phyloP scores from a whole-genome alignment of 1,140 invertebrate genomes.

The Drosophila paulistorum region DNA sequence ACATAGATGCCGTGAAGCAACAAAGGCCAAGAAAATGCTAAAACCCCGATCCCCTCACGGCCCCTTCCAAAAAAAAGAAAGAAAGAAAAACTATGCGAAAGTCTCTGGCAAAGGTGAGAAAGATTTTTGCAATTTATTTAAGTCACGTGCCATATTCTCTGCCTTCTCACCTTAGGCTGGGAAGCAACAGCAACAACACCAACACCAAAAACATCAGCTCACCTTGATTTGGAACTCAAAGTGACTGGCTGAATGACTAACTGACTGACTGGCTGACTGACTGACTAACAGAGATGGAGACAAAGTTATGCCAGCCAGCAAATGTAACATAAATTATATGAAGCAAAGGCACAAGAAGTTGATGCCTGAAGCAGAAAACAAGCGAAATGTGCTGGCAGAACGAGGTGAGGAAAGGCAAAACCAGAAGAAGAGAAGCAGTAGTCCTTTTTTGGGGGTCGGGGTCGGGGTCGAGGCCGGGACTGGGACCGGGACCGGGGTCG shows the following conservation, averaged over 20 bases:
- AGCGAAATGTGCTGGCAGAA: slow-evolving; percentile 8
- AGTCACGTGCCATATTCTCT: slow-evolving; percentile 76
- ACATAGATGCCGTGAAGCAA: slow-evolving; percentile 53
- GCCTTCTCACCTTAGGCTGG: slow-evolving; percentile 33
- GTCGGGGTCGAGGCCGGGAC: too few species aligned
- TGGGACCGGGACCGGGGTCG: too few species aligned
- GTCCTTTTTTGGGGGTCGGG: too few species aligned
- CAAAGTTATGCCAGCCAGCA: slow-evolving; percentile 77
- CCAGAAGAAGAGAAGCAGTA: neutral
- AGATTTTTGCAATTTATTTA: slow-evolving; percentile 81
- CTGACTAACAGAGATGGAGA: slow-evolving; percentile 40
- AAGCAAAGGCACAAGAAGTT: slow-evolving; percentile 70
- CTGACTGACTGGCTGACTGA: slow-evolving; percentile 58
- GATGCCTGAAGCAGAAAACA: slow-evolving; percentile 43
- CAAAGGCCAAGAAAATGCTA: slow-evolving; percentile 49
- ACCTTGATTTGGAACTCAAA: slow-evolving; percentile 79
- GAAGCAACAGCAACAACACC: neutral
- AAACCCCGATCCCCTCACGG: neutral
- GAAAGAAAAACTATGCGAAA: slow-evolving; percentile 67
- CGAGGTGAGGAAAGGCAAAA: neutral
- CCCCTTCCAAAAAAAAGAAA: slow-evolving; percentile 15
- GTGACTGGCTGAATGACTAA: slow-evolving; percentile 57
- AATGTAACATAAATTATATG: slow-evolving; percentile 81
- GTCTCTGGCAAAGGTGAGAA: slow-evolving; percentile 71
- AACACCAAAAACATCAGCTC: slow-evolving; percentile 18